Evolutionary conservation across 1,140 invertebrate genomes (phyloP), one percentile per base, ranked within the genome.

Genomic region (Aricia agestis): DNA sequence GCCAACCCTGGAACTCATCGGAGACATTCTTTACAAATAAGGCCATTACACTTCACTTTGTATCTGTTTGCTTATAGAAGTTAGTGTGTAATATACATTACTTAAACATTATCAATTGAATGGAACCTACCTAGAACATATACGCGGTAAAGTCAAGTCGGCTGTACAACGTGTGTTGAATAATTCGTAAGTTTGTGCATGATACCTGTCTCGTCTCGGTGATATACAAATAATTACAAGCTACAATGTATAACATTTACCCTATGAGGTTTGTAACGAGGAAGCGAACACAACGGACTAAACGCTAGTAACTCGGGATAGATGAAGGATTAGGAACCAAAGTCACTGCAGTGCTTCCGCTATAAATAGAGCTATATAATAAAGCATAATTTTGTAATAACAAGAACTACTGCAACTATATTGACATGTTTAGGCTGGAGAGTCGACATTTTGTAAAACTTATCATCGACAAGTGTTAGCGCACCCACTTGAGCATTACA

Each of bases 61-160:
- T 74, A 74, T 76, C 72, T 63, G 74, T 78, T 77, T 77, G 78
- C 81, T 83, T 45, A 81, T 85, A 84, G 83, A 84, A 89, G 82
- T 80, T 84, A 86, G 85, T 83, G 80, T 81, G 81, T 85, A 79
- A 80, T 84, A 87, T 89, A 89, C 86, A 89, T 75, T 90, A 83
- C 89, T 91, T 91, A 91, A 72, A 91, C 74, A 87, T 79, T 88
- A 82, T 83, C 84, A 89, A 91, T 89, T 88, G 86, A 86, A 91
- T 89, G 82, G 79, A 81, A 82, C 89, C 87, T 91, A 91, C 85
- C 89, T 91, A 91, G 82, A 76, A 89, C 89, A 81, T n/a, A 69
- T 18, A 63, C 36, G 17, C 13, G 58, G 58, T 68, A 68, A 68
- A 68, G 67, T 57, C 57, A 52, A 72, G 67, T 72, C 70, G 67